These are phyloP conservation scores for Phoenicopterus ruber DNA, from an alignment of 2,113 vertebrate genomes.

Conservation along the genomic window DNA sequence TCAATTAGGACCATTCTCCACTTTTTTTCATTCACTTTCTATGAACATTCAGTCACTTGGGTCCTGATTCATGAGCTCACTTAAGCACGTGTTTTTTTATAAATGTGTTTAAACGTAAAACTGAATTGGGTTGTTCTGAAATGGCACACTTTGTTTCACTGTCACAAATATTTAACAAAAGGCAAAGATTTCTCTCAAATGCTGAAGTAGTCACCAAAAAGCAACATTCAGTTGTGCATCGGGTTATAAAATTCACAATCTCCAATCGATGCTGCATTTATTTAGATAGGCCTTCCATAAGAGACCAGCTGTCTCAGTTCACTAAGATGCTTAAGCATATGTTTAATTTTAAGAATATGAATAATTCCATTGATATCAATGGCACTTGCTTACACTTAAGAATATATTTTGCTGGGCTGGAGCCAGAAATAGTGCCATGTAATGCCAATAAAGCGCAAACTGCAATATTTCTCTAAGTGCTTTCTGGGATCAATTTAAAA, in stretches of 20 bases:
- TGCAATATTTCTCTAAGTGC: neutral
- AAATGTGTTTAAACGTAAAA: neutral
- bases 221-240: neutral
- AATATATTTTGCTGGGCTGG: conserved; percentile 14
- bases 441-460: conserved; percentile 35
- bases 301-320: conserved; percentile 47
- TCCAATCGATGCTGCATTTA: neutral
- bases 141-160: neutral
- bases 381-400: conserved; percentile 21
- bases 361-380: conserved; percentile 45
- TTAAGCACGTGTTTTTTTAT: neutral
- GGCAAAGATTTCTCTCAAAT: neutral
- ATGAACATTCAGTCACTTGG: neutral
- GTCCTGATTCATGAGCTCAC: neutral
- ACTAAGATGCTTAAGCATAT: conserved; percentile 45
- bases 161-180: neutral
- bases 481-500: conserved; percentile 17
- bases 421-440: conserved; percentile 8
- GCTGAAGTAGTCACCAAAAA: neutral
- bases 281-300: neutral
- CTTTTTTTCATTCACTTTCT: neutral
- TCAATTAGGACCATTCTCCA: neutral
- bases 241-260: neutral
- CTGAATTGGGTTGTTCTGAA: neutral
- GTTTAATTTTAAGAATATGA: conserved; percentile 58